These are phyloP conservation scores for Threskiornis aethiopicus DNA, from an alignment of 2,797 vertebrate species.

Conservation along the genomic window DNA sequence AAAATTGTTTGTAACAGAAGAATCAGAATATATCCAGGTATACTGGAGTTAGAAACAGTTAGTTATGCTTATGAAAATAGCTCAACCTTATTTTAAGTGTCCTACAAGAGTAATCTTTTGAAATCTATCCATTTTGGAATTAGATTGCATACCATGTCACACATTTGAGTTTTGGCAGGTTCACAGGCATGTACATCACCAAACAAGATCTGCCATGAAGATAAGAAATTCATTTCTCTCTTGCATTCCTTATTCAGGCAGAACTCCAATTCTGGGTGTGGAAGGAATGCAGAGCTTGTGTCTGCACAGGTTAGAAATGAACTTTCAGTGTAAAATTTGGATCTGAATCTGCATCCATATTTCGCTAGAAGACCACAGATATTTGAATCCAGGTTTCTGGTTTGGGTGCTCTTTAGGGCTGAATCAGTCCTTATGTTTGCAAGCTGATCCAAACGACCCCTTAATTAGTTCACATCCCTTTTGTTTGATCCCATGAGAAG, in stretches of 20 bases:
- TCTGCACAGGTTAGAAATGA: not conserved
- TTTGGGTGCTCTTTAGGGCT: not conserved
- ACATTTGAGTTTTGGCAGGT: not conserved
- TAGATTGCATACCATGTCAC: not conserved
- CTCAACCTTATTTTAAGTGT: not conserved
- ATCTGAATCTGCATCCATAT: not conserved
- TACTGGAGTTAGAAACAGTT: not conserved
- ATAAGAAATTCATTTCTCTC: not conserved
- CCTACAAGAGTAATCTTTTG: not conserved
- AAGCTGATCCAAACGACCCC: not conserved
- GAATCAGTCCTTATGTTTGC: not conserved
- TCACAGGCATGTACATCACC: not conserved
- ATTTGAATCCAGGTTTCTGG: not conserved
- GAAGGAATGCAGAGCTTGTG: slow-evolving; percentile 20
- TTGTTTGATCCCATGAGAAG: not conserved
- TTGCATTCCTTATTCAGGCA: slow-evolving; percentile 3
- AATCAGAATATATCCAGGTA: not conserved
- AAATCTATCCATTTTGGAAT: not conserved
- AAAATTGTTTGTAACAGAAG: not conserved
- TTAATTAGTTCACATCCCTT: not conserved
- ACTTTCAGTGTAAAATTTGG: not conserved
- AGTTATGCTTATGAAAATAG: not conserved
- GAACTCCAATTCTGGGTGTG: slow-evolving; percentile 15
- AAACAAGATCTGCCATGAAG: slow-evolving; percentile 18
- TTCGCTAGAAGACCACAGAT: not conserved